Evolutionary conservation across 2,888 invertebrate genomes (phyloP).

Genomic region (Scaptomyza caliginosa): DNA sequence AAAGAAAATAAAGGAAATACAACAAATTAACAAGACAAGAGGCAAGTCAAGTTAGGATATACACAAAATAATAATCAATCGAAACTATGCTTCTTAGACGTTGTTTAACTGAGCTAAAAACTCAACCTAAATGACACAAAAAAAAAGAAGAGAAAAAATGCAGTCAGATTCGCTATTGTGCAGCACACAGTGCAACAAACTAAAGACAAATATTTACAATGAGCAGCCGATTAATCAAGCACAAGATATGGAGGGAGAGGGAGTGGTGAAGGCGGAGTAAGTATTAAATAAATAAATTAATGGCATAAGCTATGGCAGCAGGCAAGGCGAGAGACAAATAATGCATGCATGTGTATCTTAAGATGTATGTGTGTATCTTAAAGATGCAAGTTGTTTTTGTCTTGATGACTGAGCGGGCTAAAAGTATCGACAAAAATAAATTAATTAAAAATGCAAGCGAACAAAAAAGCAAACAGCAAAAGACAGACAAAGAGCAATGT

Average conservation of each 20-base stretch:
- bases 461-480: slow-evolving; percentile 22
- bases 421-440: slow-evolving; percentile 73
- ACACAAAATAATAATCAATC: too few species aligned
- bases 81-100: too few species aligned
- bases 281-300: slow-evolving; percentile 80
- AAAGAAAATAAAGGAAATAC: slow-evolving; percentile 63
- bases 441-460: slow-evolving; percentile 76
- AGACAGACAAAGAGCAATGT: not conserved
- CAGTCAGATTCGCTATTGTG: slow-evolving; percentile 19
- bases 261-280: slow-evolving; percentile 12
- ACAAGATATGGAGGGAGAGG: slow-evolving; percentile 11
- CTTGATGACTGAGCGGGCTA: slow-evolving; percentile 61
- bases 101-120: too few species aligned
- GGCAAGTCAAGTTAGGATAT: not conserved
- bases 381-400: slow-evolving; percentile 76
- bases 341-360: not conserved
- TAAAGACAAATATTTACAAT: slow-evolving; percentile 81
- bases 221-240: slow-evolving; percentile 77
- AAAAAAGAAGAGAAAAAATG: not conserved
- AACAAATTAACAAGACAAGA: slow-evolving; percentile 39
- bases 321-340: slow-evolving; percentile 47
- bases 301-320: slow-evolving; percentile 50
- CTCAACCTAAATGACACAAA: too few species aligned
- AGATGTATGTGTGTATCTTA: slow-evolving; percentile 59
- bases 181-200: slow-evolving; percentile 69